phyloP scores from a whole-genome alignment of 2,797 vertebrate species.

The Yasuhikotakia modesta region DNA sequence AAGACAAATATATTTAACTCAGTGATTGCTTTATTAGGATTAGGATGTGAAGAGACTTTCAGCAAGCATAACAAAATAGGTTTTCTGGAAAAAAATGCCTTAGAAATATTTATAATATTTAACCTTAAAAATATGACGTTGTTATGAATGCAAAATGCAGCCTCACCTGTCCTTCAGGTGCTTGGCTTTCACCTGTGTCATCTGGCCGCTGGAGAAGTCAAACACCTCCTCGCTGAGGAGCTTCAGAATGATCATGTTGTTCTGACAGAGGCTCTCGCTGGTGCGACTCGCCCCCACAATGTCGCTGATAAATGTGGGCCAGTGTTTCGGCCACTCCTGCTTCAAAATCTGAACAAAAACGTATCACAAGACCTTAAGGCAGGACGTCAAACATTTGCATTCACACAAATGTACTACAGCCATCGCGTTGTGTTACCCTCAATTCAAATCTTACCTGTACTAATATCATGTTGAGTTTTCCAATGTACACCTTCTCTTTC shows the following conservation, averaged over 20 bases:
- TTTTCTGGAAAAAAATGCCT: too few species aligned
- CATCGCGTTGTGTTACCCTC: background rate
- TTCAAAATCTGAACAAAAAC: conserved; percentile 85
- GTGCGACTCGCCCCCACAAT: conserved; percentile 97
- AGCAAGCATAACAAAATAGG: too few species aligned
- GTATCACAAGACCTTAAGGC: conserved; percentile 13
- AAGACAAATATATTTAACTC: too few species aligned
- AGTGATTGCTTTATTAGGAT: too few species aligned
- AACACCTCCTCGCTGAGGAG: conserved; percentile 98
- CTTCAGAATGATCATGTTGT: conserved; percentile 99
- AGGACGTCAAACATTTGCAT: background rate
- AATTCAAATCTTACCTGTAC: conserved; percentile 86
- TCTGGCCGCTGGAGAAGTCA: conserved; percentile 98
- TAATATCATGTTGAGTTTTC: conserved; percentile 99
- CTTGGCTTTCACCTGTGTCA: conserved; percentile 99
- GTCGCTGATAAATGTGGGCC: conserved; percentile 98
- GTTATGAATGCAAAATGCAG: background rate
- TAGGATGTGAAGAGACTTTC: too few species aligned
- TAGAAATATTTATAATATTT: too few species aligned
- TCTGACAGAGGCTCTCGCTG: conserved; percentile 98
- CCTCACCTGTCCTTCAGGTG: conserved; percentile 97
- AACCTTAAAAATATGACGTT: too few species aligned
- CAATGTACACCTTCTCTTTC: conserved; percentile 99
- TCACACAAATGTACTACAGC: background rate
- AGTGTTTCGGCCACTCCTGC: conserved; percentile 99